A percentile compares a stretch with the other conserved stretches of the same genome.
These are phyloP conservation scores for Poeciliopsis retropinna DNA, from an alignment of 2,113 vertebrate species.

Conservation along the genomic window DNA sequence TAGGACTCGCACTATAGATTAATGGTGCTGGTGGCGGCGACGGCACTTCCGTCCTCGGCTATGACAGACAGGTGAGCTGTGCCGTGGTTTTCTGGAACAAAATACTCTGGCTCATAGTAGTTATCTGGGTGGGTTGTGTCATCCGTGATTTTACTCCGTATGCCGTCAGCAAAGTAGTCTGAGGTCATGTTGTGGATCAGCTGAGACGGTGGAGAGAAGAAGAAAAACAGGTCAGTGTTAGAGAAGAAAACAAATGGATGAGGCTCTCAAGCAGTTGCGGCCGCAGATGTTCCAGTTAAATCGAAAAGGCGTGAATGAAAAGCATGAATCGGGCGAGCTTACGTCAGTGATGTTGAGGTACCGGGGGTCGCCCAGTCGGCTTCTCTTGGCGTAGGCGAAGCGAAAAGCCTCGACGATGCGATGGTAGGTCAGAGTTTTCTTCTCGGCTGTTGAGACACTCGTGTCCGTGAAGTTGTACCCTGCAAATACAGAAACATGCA, in stretches of 20 bases:
- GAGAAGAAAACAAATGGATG: not conserved
- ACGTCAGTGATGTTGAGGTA: constrained; percentile 89
- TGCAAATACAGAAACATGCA: constrained; percentile 63
- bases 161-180: constrained; percentile 84
- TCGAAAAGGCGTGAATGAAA: not conserved
- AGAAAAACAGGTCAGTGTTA: constrained; percentile 21
- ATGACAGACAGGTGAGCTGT: constrained; percentile 93
- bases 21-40: constrained; percentile 96
- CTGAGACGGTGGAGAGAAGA: constrained; percentile 70
- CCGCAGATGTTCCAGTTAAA: not conserved
- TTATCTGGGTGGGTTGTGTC: constrained; percentile 83
- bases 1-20: constrained; percentile 88
- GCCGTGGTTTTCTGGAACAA: constrained; percentile 84
- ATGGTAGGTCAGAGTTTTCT: constrained; percentile 91
- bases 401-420: constrained; percentile 95
- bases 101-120: constrained; percentile 92
- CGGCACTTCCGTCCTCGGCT: constrained; percentile 92
- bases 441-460: constrained; percentile 81
- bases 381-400: constrained; percentile 95
- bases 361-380: constrained; percentile 89
- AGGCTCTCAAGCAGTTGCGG: not conserved
- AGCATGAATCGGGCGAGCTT: constrained; percentile 36
- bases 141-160: constrained; percentile 90
- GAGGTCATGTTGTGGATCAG: constrained; percentile 94
- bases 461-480: constrained; percentile 89